Evolutionary conservation across 1,140 invertebrate species (phyloP).

Genomic region (silkworm (Bombyx mori)): DNA sequence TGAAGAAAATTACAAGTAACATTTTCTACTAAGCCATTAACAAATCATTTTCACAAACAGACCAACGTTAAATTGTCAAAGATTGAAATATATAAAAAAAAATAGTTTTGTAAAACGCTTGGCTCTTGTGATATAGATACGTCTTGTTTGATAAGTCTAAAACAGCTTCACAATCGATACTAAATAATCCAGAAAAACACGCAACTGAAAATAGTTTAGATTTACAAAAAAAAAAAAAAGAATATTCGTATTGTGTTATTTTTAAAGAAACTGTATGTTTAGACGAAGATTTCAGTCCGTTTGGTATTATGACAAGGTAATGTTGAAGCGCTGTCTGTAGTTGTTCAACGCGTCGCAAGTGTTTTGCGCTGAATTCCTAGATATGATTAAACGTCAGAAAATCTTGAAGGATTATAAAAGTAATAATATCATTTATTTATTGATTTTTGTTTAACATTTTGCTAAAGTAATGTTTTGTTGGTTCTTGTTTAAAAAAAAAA

Average conservation of each 20-base stretch:
- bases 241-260: conserved; percentile 4
- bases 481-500: too few relatives aligned
- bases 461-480: too few relatives aligned
- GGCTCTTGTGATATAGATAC: too few relatives aligned
- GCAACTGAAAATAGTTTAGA: conserved; percentile 3
- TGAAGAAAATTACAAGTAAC: too few relatives aligned
- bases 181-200: neutral
- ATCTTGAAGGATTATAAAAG: conserved; percentile 7
- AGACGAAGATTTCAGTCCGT: conserved; percentile 7
- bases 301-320: conserved; percentile 2
- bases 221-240: conserved; percentile 2
- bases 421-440: neutral
- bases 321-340: neutral
- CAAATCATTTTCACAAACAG: too few relatives aligned
- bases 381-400: conserved; percentile 5
- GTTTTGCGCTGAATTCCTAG: neutral
- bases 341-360: too few relatives aligned
- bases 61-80: too few relatives aligned
- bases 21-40: too few relatives aligned
- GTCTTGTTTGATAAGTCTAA: neutral
- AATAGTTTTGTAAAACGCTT: too few relatives aligned
- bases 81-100: too few relatives aligned
- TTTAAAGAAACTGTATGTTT: conserved; percentile 3
- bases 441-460: too few relatives aligned
- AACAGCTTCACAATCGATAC: conserved; percentile 1